Evolutionary conservation across 2,888 invertebrate species (phyloP).

Genomic region (Cotesia congregata): DNA sequence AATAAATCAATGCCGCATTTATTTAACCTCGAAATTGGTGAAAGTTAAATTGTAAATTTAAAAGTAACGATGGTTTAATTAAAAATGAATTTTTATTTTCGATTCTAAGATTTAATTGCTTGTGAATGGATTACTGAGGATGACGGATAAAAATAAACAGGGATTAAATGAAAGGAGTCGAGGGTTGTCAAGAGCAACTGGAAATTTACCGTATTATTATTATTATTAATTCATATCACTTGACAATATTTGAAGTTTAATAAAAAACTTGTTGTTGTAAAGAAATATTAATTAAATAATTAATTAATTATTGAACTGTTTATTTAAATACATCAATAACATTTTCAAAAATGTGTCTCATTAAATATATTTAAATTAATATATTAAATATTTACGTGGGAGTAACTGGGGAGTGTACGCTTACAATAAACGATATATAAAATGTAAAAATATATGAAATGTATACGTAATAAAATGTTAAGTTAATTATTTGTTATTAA

Average conservation of each 20-base stretch:
- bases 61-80: background rate
- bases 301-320: background rate
- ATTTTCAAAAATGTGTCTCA: background rate
- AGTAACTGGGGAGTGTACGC: background rate
- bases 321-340: background rate
- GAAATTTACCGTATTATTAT: background rate
- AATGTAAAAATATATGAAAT: background rate
- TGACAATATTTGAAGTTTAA: background rate
- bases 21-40: background rate
- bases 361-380: background rate
- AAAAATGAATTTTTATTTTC: background rate
- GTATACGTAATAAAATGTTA: background rate
- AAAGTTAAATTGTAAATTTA: background rate
- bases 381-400: background rate
- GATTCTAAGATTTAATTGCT: background rate
- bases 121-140: background rate
- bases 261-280: background rate
- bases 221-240: background rate
- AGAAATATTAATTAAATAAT: background rate
- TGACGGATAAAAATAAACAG: background rate
- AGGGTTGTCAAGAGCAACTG: background rate
- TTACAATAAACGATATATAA: background rate
- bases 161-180: background rate
- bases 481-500: background rate
- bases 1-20: background rate